Evolutionary conservation across 2,797 vertebrate genomes (phyloP), one percentile per base, ranked within the genome.

Genomic region (Halcyon badia): DNA sequence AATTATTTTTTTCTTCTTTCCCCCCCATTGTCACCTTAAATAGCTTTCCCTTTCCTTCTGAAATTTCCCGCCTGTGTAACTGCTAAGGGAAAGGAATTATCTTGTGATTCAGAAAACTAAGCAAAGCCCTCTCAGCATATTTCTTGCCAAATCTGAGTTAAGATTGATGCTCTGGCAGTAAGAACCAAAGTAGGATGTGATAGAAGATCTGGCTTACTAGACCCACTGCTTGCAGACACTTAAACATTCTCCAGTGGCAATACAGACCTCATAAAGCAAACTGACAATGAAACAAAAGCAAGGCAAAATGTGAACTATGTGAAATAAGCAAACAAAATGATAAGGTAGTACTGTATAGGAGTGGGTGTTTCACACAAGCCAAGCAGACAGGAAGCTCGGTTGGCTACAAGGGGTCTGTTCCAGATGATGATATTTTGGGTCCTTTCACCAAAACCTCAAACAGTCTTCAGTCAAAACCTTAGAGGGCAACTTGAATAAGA

Each of bases 21-120:
- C 37, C 37, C 37, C 24, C 25, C 52, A 17, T 5, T 6, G 17
- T 71, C 46, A 71, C 24, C 25, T 58, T 85, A 37, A 85, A 83
- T n/a, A 82, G 48, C 18, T 91, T 94, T 87, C 26, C n/a, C 24
- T 69, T 92, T 80, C 37, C 22, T 68, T 73, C 61, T 42, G 46
- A 87, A 80, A 77, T 68, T 52, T 87, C 68, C 48, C 85, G 82
- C 14, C 48, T 60, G 24, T 19, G 21, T 48, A 85, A 64, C 24
- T 56, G 37, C 39, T 48, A 66, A 66, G 51, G 39, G 30, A 81
- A 81, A 64, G 39, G n/a, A 87, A 77, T 30, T 51, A 33, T 21
- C 46, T 41, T 48, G 15, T 54, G 51, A 39, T 35, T 89, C 15
- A 41, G 79, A 76, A 92, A 70, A n/a, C 19, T 9, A 58, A 89